phyloP scores from a whole-genome alignment of 2,888 invertebrate genomes.

The Rhagonycha fulva region DNA sequence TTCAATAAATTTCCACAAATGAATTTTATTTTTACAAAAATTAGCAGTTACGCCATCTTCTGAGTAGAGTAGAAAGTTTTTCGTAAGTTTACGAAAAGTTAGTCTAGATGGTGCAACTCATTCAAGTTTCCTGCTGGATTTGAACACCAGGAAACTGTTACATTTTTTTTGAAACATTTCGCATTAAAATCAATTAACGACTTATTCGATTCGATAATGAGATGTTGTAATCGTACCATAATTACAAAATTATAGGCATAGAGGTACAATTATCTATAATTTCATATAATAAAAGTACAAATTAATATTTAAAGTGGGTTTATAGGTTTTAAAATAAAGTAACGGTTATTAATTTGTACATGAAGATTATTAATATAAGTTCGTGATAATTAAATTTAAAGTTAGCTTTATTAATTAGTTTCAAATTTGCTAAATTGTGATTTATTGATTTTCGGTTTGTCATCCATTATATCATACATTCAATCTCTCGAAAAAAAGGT shows the following conservation, averaged over 20 bases:
- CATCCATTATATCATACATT: background rate
- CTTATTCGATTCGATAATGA: background rate
- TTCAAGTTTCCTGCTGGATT: background rate
- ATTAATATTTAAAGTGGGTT: background rate
- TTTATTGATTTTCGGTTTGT: background rate
- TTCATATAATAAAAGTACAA: background rate
- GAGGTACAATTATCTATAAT: background rate
- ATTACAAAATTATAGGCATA: background rate
- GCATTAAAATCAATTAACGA: background rate
- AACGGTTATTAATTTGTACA: background rate
- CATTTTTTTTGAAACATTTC: background rate
- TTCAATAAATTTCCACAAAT: background rate
- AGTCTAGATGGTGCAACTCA: background rate
- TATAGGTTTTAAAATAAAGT: background rate
- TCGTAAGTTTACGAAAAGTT: background rate
- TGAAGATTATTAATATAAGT: background rate
- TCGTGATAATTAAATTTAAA: background rate
- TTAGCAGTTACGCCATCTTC: background rate
- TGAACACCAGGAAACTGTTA: background rate
- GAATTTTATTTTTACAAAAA: background rate
- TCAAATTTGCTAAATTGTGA: background rate
- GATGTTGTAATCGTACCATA: background rate
- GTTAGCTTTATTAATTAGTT: background rate
- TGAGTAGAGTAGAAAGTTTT: background rate
- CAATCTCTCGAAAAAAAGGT: background rate